Conservation (phyloP, 1,140 invertebrate genomes). For the Brachionus calyciflorus region DNA sequence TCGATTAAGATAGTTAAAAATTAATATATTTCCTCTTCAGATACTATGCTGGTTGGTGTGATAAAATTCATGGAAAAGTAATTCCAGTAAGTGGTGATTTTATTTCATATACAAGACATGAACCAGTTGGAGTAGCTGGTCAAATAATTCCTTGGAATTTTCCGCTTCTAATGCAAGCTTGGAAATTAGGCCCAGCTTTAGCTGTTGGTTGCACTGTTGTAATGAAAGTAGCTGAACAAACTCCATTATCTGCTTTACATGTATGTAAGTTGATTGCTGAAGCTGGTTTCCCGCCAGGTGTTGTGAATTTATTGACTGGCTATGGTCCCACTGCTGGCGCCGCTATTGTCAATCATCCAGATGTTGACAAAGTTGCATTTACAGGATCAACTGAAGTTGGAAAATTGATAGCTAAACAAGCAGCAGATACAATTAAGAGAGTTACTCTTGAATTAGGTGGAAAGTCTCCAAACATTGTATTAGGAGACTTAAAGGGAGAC, state of each 20-base stretch:
- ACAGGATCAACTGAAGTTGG: slow-evolving; percentile 84
- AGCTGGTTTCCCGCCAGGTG: slow-evolving; percentile 57
- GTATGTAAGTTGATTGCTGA: slow-evolving; percentile 76
- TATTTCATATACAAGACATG: slow-evolving; percentile 85
- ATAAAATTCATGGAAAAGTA: slow-evolving; percentile 84
- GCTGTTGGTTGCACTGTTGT: slow-evolving; percentile 82
- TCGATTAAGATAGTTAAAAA: too few relatives aligned
- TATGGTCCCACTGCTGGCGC: slow-evolving; percentile 56
- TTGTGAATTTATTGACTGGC: slow-evolving; percentile 49
- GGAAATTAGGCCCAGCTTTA: slow-evolving; percentile 87
- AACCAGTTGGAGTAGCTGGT: slow-evolving; percentile 93
- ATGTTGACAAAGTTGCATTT: slow-evolving; percentile 69
- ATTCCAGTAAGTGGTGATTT: slow-evolving; percentile 80
- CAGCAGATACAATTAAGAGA: slow-evolving; percentile 75
- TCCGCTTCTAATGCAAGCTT: slow-evolving; percentile 87
- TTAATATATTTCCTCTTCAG: too few relatives aligned
- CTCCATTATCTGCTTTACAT: slow-evolving; percentile 79
- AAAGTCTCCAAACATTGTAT: slow-evolving; percentile 80
- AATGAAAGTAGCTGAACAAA: slow-evolving; percentile 89
- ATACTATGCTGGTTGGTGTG: slow-evolving; percentile 76
- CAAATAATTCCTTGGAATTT: slow-evolving; percentile 83
- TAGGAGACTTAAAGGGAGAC: slow-evolving; percentile 68
- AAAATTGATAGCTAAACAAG: slow-evolving; percentile 71
- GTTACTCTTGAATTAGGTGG: slow-evolving; percentile 82
- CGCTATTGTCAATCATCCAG: slow-evolving; percentile 53